Evolutionary conservation across 2,797 vertebrate species (phyloP).

Genomic region (Ciconia nigra): DNA sequence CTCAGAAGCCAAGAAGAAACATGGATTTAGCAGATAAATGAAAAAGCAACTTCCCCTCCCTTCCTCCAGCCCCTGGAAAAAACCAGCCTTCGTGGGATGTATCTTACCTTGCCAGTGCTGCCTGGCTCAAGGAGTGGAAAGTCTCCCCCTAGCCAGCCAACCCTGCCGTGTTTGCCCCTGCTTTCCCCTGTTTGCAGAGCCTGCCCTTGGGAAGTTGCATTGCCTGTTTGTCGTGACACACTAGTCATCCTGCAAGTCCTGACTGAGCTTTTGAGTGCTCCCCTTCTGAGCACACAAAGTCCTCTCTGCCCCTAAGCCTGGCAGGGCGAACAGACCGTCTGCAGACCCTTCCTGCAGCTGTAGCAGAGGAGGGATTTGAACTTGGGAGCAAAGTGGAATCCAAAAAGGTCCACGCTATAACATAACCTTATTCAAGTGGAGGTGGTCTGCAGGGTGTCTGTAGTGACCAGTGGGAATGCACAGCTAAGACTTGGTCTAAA

Average conservation of each 20-base stretch:
- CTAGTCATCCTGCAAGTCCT: not conserved
- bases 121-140: not conserved
- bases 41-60: not conserved
- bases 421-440: not conserved
- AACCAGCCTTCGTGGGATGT: not conserved
- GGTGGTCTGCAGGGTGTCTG: not conserved
- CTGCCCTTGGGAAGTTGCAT: not conserved
- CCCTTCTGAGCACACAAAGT: not conserved
- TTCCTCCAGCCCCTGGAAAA: not conserved
- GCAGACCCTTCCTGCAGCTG: not conserved
- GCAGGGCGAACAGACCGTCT: not conserved
- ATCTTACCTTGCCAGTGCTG: not conserved
- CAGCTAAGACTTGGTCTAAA: not conserved
- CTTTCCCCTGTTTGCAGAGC: not conserved
- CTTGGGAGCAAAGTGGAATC: not conserved
- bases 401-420: not conserved
- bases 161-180: not conserved
- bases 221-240: not conserved
- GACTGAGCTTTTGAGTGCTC: not conserved
- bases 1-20: not conserved
- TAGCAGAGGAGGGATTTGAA: not conserved
- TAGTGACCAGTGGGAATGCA: not conserved
- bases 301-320: not conserved
- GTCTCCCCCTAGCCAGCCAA: not conserved
- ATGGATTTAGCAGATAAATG: not conserved